A percentile compares a stretch with the other conserved stretches of the same genome.
phyloP scores from a whole-genome alignment of 30 jellyfish, hydroid and myxozoan species.

The Aurelia sp. region DNA sequence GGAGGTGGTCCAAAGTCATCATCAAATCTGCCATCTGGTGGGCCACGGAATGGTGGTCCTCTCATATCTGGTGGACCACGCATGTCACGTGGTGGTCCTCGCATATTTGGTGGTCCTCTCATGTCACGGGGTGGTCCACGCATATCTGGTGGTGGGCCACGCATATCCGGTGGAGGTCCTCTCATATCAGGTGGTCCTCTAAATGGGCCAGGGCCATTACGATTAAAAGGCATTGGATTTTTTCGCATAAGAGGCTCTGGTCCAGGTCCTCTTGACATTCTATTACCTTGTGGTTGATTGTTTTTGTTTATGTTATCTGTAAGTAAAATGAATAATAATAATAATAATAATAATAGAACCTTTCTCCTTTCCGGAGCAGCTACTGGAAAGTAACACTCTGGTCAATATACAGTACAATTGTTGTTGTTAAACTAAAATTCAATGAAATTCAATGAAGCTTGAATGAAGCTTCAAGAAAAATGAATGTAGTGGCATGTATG shows the following conservation, averaged over 20 bases:
- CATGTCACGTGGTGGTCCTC: slow-evolving; percentile 71
- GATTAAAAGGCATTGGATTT: slow-evolving; percentile 62
- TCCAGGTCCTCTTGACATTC: slow-evolving; percentile 53
- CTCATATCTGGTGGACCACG: slow-evolving; percentile 61
- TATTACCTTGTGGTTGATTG: neutral
- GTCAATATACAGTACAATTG: too few relatives aligned
- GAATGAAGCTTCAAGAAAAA: too few relatives aligned
- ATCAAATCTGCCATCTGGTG: slow-evolving; percentile 60
- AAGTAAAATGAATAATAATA: neutral
- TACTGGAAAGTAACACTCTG: too few relatives aligned
- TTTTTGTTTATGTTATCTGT: slow-evolving; percentile 1
- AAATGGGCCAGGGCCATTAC: slow-evolving; percentile 73
- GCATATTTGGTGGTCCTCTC: slow-evolving; percentile 66
- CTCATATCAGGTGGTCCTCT: slow-evolving; percentile 60
- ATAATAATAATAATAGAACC: too few relatives aligned
- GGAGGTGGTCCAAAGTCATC: slow-evolving; percentile 68
- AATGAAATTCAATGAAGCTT: too few relatives aligned
- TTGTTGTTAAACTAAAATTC: too few relatives aligned
- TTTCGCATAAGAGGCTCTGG: slow-evolving; percentile 72
- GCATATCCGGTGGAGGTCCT: slow-evolving; percentile 27
- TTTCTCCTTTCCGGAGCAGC: too few relatives aligned
- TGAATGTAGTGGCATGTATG: too few relatives aligned
- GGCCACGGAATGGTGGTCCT: slow-evolving; percentile 72
- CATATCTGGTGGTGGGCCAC: slow-evolving; percentile 56
- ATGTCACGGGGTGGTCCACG: slow-evolving; percentile 73